Conservation (phyloP, 2,888 invertebrate species). For the Platycheirus rosarum region DNA sequence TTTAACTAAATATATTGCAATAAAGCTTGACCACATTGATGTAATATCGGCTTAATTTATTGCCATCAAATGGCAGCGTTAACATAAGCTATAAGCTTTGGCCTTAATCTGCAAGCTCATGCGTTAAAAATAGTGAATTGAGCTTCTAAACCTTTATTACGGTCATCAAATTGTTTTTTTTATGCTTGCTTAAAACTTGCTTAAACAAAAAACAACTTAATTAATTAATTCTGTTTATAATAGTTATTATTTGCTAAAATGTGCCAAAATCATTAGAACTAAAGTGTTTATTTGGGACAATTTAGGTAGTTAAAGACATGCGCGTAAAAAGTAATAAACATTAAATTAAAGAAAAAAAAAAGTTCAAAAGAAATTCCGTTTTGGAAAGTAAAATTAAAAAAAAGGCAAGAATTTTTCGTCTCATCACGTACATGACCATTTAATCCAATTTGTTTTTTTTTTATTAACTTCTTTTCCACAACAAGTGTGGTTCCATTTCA, state of each 20-base stretch:
- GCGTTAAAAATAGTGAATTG: too few species aligned
- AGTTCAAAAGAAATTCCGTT: slow-evolving; percentile 51
- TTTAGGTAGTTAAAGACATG: slow-evolving; percentile 7
- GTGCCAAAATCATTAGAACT: slow-evolving; percentile 43
- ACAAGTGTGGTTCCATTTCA: slow-evolving; percentile 44
- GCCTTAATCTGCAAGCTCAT: too few species aligned
- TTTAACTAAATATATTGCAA: too few species aligned
- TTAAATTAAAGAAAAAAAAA: slow-evolving; percentile 16
- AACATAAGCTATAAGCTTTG: too few species aligned
- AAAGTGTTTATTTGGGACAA: slow-evolving; percentile 28
- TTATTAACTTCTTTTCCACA: slow-evolving; percentile 41
- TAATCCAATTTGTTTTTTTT: slow-evolving; percentile 45
- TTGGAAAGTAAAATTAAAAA: slow-evolving; percentile 64
- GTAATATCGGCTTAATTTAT: too few species aligned
- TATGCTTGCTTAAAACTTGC: too few species aligned
- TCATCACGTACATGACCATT: slow-evolving; percentile 57
- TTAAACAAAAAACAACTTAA: too few species aligned
- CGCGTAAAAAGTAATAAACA: background rate
- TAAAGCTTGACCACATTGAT: too few species aligned
- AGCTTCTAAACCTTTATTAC: too few species aligned
- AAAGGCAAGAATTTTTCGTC: slow-evolving; percentile 22
- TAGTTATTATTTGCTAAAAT: slow-evolving; percentile 22
- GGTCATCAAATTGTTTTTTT: too few species aligned
- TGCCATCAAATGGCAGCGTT: too few species aligned
- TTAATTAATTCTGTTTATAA: background rate